Conservation (phyloP, 1,140 invertebrate genomes). For the Nautilus pompilius region DNA sequence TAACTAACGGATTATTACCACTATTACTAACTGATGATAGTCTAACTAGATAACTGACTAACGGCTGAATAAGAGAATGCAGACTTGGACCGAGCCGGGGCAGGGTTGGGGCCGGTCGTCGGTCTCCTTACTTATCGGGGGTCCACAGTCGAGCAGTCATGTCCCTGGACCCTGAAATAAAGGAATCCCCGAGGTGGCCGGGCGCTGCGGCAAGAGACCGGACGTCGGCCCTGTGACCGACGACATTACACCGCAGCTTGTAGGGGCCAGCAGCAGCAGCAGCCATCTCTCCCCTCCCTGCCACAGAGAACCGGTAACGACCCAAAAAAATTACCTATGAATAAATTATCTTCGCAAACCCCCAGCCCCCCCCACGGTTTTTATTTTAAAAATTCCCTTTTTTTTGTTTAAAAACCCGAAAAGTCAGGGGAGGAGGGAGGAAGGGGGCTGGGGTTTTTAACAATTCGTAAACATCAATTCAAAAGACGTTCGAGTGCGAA, state of each 20-base stretch:
- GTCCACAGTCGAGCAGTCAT: slow-evolving; percentile 81
- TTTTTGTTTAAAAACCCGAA: no score
- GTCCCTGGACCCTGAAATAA: slow-evolving; percentile 83
- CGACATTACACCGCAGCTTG: slow-evolving; percentile 72
- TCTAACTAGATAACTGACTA: not conserved
- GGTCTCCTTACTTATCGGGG: slow-evolving; percentile 66
- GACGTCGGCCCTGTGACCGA: slow-evolving; percentile 81
- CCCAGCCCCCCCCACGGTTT: no score
- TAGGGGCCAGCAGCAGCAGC: no score
- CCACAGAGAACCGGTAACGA: no score
- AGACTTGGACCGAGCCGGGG: not conserved
- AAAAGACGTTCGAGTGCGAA: no score
- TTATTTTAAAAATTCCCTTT: no score
- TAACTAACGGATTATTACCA: not conserved
- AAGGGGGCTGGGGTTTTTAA: no score
- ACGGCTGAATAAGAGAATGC: not conserved
- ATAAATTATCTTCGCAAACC: no score
- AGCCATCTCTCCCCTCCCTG: no score
- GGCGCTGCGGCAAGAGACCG: slow-evolving; percentile 66
- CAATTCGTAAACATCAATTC: no score
- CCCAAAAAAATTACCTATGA: no score
- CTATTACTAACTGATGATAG: not conserved
- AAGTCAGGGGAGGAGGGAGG: no score
- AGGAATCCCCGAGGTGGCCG: slow-evolving; percentile 64
- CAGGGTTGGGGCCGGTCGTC: not conserved